Evolutionary conservation across 1,140 invertebrate species (phyloP), one percentile per base, ranked within the genome.

Genomic region (Periplaneta americana): DNA sequence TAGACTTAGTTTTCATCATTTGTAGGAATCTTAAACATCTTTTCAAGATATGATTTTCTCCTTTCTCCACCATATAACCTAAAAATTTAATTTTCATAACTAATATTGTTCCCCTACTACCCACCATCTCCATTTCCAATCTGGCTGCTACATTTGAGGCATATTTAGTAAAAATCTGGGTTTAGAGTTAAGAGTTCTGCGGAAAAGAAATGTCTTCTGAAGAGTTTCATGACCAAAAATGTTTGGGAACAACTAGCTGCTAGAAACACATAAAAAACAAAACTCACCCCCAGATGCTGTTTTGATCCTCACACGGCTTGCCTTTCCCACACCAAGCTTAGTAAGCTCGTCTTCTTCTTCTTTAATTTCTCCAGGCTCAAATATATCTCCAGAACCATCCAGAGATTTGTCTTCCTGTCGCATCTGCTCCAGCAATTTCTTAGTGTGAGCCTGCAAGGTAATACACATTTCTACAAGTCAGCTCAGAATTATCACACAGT

Each of bases 341-440:
- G 57, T 36, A 5, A 84, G 86, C 82, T 86, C 82, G 8, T 84
- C 84, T 80, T 82, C 83, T 81, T 87, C 88, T 28, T 88, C 87
- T 10, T 84, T 75, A 34, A 18, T 77, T 78, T 85, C 86, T 78
- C 86, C 87, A 5, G 86, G 86, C 13, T 88, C 87, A 78, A 87
- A 87, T 10, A 86, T 85, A 81, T 89, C 88, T 82, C 88, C 86
- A 80, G 88, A 86, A 74, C 86, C 88, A 79, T 89, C 88, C 77
- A 89, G 86, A 75, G 85, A 86, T 5, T 85, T 84, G 82, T 91
- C 90, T 79, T 91, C 89, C 8, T 88, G 84, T 78, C 87, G 86
- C 57, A 91, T 84, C 83, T 89, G 87, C 75, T 91, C 90, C 34
- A 91, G 84, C 83, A 91, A 88, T 83, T 88, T 88, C 84, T 88